Evolutionary conservation across 2,797 vertebrate species (phyloP).

Genomic region (Clarias pachynema): DNA sequence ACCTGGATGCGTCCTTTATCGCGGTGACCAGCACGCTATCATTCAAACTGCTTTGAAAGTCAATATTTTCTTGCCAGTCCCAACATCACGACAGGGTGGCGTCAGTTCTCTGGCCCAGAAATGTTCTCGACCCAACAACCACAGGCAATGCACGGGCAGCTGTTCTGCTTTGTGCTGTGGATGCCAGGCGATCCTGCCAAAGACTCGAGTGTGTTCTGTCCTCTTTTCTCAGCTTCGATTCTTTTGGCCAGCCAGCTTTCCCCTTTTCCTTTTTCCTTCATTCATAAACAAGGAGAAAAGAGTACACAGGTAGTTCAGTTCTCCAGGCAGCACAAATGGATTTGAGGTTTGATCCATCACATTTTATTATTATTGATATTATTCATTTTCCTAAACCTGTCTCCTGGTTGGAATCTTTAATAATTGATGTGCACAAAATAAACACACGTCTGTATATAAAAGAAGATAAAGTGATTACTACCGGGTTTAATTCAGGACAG

Average conservation of each 20-base stretch:
- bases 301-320: constrained; percentile 33
- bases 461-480: no score
- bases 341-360: constrained; percentile 34
- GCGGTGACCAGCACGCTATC: constrained; percentile 36
- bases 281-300: background rate
- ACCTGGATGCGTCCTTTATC: constrained; percentile 33
- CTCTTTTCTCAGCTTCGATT: constrained; percentile 45
- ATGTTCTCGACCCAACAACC: constrained; percentile 52
- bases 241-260: constrained; percentile 38
- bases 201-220: constrained; percentile 50
- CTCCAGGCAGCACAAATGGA: constrained; percentile 25
- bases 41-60: constrained; percentile 56
- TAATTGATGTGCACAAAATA: background rate
- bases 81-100: constrained; percentile 28
- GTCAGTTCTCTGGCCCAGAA: constrained; percentile 36
- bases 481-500: no score
- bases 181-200: constrained; percentile 56
- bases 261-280: background rate
- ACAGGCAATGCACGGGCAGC: constrained; percentile 46
- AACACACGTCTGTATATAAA: background rate
- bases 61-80: constrained; percentile 56
- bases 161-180: constrained; percentile 29
- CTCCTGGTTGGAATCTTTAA: background rate
- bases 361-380: background rate
- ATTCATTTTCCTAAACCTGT: constrained; percentile 31